Evolutionary conservation across 53 echinoderm and acorn worm genomes (phyloP), one percentile per base, ranked within the genome.

Genomic region (Stichopus horrens): DNA sequence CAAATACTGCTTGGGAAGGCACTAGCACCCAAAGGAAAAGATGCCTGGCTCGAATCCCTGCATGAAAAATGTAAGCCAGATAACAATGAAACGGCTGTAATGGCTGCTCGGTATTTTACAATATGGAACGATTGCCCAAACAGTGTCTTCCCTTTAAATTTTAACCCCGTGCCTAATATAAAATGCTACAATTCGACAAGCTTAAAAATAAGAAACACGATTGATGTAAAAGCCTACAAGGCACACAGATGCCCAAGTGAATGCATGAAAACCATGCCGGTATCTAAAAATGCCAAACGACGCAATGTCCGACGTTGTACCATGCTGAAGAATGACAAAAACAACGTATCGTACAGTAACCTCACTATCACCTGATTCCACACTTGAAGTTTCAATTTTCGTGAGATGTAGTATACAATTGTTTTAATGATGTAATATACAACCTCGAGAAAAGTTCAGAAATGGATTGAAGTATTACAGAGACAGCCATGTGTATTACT

Each of bases 261-360:
- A 22, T 84, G 85, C 18, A 84, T 84, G 85, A 58, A 63, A 16
- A 84, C 23, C 19, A 22, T 7, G 1, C 65, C 85, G 21, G 65
- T 65, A 5, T 23, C 65, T 5, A 58, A 21, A 16, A 21, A 18
- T 16, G 37, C 83, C 6, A 60, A 60, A 23, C 18, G 37, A 5
- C 16, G 58, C 7, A 60, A 83, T 10, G 60, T 83, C 7, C 58
- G 83, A 14, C 20, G 19, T 18, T 83, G 83, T 23, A 83, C 83
- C 10, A 37, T 22, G 13, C 23, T 76, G 23, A 76, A 76, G 23
- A 53, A 37, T 53, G 76, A 76, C n/a, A n/a, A n/a, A n/a, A n/a
- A n/a, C n/a, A n/a, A n/a, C n/a, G n/a, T n/a, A n/a, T n/a, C n/a
- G n/a, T n/a, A n/a, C n/a, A n/a, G n/a, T n/a, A n/a, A n/a, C n/a